Conservation (phyloP, 2,888 invertebrate genomes). For the Chrysomela aeneicollis region DNA sequence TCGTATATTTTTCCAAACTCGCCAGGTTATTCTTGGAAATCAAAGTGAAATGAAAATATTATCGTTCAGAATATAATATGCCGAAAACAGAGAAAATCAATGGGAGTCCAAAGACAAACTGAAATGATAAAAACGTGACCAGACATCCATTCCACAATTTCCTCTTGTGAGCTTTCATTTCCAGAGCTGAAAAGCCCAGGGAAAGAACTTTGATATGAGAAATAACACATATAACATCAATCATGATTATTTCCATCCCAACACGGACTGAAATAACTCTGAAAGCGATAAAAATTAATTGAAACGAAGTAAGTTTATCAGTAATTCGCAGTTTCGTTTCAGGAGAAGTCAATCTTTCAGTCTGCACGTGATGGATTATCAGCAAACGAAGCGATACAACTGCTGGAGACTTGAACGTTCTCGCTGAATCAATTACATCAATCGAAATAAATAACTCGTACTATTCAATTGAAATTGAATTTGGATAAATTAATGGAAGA, state of each 20-base stretch:
- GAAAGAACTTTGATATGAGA: conserved; percentile 9
- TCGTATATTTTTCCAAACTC: too few relatives aligned
- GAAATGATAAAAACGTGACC: background rate
- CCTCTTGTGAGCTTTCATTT: background rate
- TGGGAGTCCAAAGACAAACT: background rate
- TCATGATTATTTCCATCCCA: conserved; percentile 21
- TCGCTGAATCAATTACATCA: too few relatives aligned
- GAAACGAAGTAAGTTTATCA: conserved; percentile 23
- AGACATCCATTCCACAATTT: background rate
- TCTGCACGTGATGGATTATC: conserved; percentile 40
- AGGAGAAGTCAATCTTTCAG: conserved; percentile 34
- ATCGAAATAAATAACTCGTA: too few relatives aligned
- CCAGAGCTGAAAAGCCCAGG: background rate
- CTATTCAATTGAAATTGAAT: too few relatives aligned
- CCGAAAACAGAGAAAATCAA: background rate
- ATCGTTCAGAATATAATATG: background rate
- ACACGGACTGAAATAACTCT: conserved; percentile 21
- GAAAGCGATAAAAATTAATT: conserved; percentile 30
- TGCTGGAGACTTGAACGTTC: too few relatives aligned
- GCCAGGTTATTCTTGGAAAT: too few relatives aligned
- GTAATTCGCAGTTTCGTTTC: conserved; percentile 24
- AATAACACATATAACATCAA: conserved; percentile 14
- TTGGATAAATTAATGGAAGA: too few relatives aligned
- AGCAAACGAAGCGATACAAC: background rate
- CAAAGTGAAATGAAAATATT: too few relatives aligned